phyloP scores from a whole-genome alignment of 2,797 vertebrate genomes.

The Bucorvus abyssinicus region DNA sequence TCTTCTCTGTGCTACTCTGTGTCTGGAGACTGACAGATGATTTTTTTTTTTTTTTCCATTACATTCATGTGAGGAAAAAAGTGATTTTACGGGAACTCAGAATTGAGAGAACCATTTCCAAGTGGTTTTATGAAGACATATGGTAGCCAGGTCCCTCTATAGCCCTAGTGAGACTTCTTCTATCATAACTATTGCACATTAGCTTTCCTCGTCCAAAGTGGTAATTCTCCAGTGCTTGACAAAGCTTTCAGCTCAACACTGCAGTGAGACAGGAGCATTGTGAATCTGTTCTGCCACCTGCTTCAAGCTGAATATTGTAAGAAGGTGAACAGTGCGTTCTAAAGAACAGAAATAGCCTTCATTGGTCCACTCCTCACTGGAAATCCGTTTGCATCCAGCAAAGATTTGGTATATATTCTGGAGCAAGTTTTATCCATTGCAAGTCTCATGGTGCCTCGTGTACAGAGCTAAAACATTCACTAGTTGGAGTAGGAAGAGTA shows the following conservation, averaged over 20 bases:
- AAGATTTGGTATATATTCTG: not conserved
- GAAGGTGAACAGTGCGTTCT: not conserved
- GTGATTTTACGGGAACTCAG: not conserved
- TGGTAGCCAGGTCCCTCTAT: not conserved
- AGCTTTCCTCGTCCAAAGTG: not conserved
- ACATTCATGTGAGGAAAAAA: not conserved
- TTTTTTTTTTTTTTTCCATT: slow-evolving; percentile 13
- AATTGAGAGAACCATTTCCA: not conserved
- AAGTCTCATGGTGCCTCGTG: not conserved
- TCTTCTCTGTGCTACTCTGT: not conserved
- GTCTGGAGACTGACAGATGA: not conserved
- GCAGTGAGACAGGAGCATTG: not conserved
- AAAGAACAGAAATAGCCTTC: not conserved
- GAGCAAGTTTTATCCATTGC: not conserved
- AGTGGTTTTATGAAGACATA: slow-evolving; percentile 31
- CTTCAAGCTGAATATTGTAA: slow-evolving; percentile 6
- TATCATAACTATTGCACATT: not conserved
- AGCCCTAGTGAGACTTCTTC: slow-evolving; percentile 13
- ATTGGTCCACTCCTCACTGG: not conserved
- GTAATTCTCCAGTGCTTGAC: slow-evolving; percentile 6
- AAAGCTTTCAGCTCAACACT: slow-evolving; percentile 7
- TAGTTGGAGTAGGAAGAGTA: not conserved
- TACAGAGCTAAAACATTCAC: not conserved
- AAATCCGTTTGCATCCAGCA: not conserved
- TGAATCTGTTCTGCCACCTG: not conserved